phyloP scores from a whole-genome alignment of 1,140 invertebrate species.

The Adelges cooleyi region DNA sequence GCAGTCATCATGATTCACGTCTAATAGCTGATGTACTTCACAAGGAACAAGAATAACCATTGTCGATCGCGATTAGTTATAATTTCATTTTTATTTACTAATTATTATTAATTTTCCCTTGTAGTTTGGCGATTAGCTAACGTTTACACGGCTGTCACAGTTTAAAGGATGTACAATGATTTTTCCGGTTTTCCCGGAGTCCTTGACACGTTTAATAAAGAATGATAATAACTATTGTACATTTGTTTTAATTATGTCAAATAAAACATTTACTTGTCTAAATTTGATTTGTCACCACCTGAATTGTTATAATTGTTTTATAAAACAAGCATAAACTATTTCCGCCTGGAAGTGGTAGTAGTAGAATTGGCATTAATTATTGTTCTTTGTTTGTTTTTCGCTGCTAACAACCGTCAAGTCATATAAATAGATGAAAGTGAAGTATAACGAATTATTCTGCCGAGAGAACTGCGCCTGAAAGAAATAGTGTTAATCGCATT shows the following conservation, averaged over 20 bases:
- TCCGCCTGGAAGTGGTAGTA: neutral
- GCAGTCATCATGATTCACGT: too few species aligned
- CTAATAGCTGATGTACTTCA: too few species aligned
- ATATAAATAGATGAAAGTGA: neutral
- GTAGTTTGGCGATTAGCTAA: too few species aligned
- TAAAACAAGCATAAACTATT: neutral
- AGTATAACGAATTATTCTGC: conserved; percentile 2
- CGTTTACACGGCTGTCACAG: neutral
- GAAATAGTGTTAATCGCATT: neutral
- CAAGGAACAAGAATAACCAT: too few species aligned
- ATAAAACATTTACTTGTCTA: too few species aligned
- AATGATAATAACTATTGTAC: neutral
- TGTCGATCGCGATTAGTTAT: too few species aligned
- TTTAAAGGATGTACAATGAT: neutral
- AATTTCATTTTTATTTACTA: too few species aligned
- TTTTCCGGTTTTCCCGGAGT: neutral
- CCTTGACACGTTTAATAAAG: conserved; percentile 5
- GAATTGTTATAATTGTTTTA: neutral
- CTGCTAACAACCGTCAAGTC: neutral
- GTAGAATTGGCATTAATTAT: neutral
- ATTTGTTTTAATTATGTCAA: neutral
- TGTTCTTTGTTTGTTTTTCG: neutral
- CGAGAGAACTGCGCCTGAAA: neutral
- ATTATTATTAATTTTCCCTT: too few species aligned
- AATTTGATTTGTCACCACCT: neutral